Conservation (phyloP, 1,140 invertebrate species). For the Aphelenchoides fujianensis region DNA sequence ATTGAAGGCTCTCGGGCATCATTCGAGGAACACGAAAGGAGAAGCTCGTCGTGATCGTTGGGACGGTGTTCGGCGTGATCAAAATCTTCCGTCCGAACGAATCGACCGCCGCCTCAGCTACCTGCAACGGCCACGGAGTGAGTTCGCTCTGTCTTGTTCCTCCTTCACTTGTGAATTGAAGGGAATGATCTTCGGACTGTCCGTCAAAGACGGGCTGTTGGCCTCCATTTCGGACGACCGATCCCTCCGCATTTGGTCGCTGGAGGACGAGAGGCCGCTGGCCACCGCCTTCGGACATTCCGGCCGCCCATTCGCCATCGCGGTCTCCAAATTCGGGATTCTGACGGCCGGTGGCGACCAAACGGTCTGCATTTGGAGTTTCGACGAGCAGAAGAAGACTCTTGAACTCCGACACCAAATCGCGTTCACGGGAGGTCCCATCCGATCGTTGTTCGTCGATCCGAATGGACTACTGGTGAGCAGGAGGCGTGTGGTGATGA, state of each 20-base stretch:
- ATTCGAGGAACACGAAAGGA: constrained; percentile 12
- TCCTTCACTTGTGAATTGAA: no score
- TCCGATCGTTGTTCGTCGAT: background rate
- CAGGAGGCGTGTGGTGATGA: background rate
- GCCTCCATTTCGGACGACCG: constrained; percentile 25
- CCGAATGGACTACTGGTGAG: background rate
- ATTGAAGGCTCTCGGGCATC: constrained; percentile 10
- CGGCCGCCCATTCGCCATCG: constrained; percentile 18
- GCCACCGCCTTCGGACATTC: constrained; percentile 14
- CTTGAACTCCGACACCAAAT: constrained; percentile 31
- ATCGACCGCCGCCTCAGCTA: background rate
- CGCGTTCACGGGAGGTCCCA: constrained; percentile 20
- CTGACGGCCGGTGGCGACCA: constrained; percentile 20
- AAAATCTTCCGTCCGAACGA: background rate
- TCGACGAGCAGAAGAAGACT: background rate
- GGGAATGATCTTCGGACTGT: constrained; percentile 27
- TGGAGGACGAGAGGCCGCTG: background rate
- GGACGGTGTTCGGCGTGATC: constrained; percentile 18
- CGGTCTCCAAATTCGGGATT: constrained; percentile 2
- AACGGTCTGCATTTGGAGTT: constrained; percentile 28
- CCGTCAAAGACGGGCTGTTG: background rate
- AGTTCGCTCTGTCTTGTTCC: no score
- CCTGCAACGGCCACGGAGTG: constrained; percentile 23
- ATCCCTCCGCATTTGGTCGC: constrained; percentile 15
- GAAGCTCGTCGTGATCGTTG: constrained; percentile 22